Percentiles rank a stretch among this genome's conserved stretches.
Evolutionary conservation across 2,888 invertebrate genomes (phyloP).

Genomic region (Trilocha varians): DNA sequence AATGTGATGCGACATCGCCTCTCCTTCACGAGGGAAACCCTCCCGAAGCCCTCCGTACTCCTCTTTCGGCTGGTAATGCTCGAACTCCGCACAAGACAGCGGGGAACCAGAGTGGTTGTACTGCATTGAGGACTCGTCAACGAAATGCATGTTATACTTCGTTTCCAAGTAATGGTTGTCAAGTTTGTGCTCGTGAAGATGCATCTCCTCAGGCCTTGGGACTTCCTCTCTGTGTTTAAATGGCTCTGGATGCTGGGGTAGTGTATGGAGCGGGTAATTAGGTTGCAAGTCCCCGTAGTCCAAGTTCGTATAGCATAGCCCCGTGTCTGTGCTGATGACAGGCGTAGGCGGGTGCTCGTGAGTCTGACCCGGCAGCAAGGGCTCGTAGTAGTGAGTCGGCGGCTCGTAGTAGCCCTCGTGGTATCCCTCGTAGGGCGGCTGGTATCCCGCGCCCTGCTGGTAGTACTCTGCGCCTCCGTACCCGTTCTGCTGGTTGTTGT

Average conservation of each 20-base stretch:
- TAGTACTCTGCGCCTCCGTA: slow-evolving; percentile 67
- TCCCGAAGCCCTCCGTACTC: slow-evolving; percentile 65
- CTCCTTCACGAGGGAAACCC: slow-evolving; percentile 44
- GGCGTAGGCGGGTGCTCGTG: slow-evolving; percentile 68
- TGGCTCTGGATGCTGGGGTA: slow-evolving; percentile 69
- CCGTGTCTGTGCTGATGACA: slow-evolving; percentile 88
- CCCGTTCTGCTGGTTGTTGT: slow-evolving; percentile 77
- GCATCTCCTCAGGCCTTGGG: slow-evolving; percentile 67
- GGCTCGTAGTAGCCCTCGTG: slow-evolving; percentile 63
- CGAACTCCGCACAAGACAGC: slow-evolving; percentile 73
- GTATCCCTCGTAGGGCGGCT: slow-evolving; percentile 58
- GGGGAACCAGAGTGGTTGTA: slow-evolving; percentile 57
- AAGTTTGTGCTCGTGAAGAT: slow-evolving; percentile 55
- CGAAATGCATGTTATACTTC: slow-evolving; percentile 70
- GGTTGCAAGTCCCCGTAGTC: slow-evolving; percentile 78
- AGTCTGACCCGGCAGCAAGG: slow-evolving; percentile 55
- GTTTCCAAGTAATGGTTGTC: slow-evolving; percentile 67
- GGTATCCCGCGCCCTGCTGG: slow-evolving; percentile 62
- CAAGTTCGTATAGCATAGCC: slow-evolving; percentile 90
- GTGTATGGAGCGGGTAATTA: slow-evolving; percentile 66
- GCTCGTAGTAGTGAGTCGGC: slow-evolving; percentile 68
- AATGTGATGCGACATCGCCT: slow-evolving; percentile 41
- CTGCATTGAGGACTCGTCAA: slow-evolving; percentile 55
- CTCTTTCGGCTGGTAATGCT: slow-evolving; percentile 76
- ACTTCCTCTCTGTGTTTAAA: slow-evolving; percentile 71